Evolutionary conservation across 2,113 vertebrate genomes (phyloP).

Genomic region (Hemiscyllium ocellatum): DNA sequence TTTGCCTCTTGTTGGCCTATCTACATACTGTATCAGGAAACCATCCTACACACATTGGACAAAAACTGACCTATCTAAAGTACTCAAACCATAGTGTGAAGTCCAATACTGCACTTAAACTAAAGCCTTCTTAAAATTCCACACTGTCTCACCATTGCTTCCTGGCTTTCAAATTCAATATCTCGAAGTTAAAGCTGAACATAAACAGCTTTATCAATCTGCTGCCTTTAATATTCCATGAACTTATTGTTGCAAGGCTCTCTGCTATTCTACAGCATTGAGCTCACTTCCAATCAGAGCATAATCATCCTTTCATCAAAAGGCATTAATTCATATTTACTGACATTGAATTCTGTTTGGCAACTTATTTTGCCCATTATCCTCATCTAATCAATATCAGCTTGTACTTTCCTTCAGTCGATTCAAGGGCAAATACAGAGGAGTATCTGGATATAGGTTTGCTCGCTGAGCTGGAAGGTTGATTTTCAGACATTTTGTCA

Average conservation of each 20-base stretch:
- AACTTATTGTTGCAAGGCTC: background rate
- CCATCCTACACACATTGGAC: too few relatives aligned
- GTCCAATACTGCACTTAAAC: too few relatives aligned
- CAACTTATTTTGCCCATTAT: background rate
- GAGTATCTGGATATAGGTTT: too few relatives aligned
- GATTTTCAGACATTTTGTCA: too few relatives aligned
- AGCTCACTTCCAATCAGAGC: background rate
- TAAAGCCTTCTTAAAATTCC: too few relatives aligned
- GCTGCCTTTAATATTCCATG: background rate
- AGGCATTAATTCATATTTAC: background rate
- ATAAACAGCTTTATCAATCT: background rate
- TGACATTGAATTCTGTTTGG: background rate
- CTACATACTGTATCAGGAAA: too few relatives aligned
- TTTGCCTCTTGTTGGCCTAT: too few relatives aligned
- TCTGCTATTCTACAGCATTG: background rate
- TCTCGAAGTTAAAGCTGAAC: background rate
- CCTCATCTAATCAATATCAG: background rate
- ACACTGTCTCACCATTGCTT: background rate
- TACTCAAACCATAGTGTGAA: too few relatives aligned
- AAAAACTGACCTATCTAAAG: too few relatives aligned
- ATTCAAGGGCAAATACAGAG: too few relatives aligned
- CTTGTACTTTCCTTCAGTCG: background rate
- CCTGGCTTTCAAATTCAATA: background rate
- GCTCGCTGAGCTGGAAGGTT: too few relatives aligned
- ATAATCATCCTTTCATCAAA: background rate